Base-by-base conservation (phyloP, 2,888 invertebrate species). In the Ichneumoninae sp. region DNA sequence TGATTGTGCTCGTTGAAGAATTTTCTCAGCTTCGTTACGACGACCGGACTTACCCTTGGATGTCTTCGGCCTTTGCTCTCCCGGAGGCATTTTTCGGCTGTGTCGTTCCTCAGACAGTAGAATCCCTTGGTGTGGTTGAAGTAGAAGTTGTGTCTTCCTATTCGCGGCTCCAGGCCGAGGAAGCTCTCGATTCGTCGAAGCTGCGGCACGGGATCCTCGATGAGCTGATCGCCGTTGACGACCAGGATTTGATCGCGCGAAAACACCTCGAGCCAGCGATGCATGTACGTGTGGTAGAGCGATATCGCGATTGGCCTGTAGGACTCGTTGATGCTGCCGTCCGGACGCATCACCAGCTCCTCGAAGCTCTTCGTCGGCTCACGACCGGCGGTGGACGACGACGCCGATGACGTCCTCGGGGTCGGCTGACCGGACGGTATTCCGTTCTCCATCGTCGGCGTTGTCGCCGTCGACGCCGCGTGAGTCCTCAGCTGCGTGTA, bases 121-220 rank as follows among this genome's bases (percentile, higher is more conserved):
- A 99, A 98, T 83, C 99, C 98, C 94, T 99, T 98, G 19, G 98
- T 98, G 94, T 97, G 97, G 94, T 99, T 99, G 94, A 98, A 99
- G 94, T 98, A 98, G 94, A 99, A 98, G 94, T 98, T 98, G 93
- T 97, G 97, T 90, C 96, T 95, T 77, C 96, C 96, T 87, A 98
- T 96, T 71, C 95, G 94, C 86, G 95, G 95, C 81, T 95, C 95
- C 86, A 98, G 94, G 86, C 97, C 97, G 57, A 99, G 95, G 93
- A 99, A 99, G 83, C 95, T 95, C 94, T 99, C 98, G 89, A 98
- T 97, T 89, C 97, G 96, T 89, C 97, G 96, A 71, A 99, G 94
- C 93, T 98, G 98, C 0, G 97, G 96, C 74, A 98, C 96, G 0
- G 98, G 98, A 92, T 98, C 97, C 90, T 97, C 97, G 90, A 98